A percentile compares a stretch with the other conserved stretches of the same genome.
Evolutionary conservation across 2,888 invertebrate genomes (phyloP).

Genomic region (Sphinx pinastri): DNA sequence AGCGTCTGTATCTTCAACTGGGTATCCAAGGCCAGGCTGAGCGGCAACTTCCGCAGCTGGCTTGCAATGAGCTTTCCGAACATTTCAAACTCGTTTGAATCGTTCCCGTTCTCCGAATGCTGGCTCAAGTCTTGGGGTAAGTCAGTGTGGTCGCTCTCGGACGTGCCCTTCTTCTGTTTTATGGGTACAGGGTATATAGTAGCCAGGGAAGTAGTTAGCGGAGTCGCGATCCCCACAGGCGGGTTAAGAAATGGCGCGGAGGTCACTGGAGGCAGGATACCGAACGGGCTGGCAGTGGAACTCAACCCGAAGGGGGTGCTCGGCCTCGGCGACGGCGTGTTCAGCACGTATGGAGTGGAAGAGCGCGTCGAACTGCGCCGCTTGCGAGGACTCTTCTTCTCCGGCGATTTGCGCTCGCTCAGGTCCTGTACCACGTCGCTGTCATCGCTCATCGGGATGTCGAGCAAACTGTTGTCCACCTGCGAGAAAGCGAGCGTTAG

Average conservation of each 20-base stretch:
- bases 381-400: slow-evolving; percentile 77
- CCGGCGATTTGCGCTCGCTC: slow-evolving; percentile 77
- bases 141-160: slow-evolving; percentile 67
- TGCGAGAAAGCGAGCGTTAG: slow-evolving; percentile 53
- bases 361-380: slow-evolving; percentile 77
- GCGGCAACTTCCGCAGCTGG: slow-evolving; percentile 73
- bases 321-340: slow-evolving; percentile 77
- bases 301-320: slow-evolving; percentile 75
- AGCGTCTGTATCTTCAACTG: slow-evolving; percentile 77
- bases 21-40: slow-evolving; percentile 75
- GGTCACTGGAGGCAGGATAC: slow-evolving; percentile 70
- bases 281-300: slow-evolving; percentile 63
- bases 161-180: slow-evolving; percentile 73
- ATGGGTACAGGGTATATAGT: slow-evolving; percentile 74
- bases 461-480: slow-evolving; percentile 77
- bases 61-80: slow-evolving; percentile 79
- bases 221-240: slow-evolving; percentile 78
- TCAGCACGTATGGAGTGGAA: slow-evolving; percentile 76
- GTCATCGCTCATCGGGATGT: slow-evolving; percentile 77
- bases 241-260: slow-evolving; percentile 74
- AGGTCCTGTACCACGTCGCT: slow-evolving; percentile 78
- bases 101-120: slow-evolving; percentile 74
- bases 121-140: slow-evolving; percentile 77
- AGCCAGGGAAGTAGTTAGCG: slow-evolving; percentile 74
- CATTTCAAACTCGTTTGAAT: slow-evolving; percentile 78